Evolutionary conservation across 2,888 invertebrate species (phyloP), one percentile per base, ranked within the genome.

Genomic region (Chymomyza procnemis): DNA sequence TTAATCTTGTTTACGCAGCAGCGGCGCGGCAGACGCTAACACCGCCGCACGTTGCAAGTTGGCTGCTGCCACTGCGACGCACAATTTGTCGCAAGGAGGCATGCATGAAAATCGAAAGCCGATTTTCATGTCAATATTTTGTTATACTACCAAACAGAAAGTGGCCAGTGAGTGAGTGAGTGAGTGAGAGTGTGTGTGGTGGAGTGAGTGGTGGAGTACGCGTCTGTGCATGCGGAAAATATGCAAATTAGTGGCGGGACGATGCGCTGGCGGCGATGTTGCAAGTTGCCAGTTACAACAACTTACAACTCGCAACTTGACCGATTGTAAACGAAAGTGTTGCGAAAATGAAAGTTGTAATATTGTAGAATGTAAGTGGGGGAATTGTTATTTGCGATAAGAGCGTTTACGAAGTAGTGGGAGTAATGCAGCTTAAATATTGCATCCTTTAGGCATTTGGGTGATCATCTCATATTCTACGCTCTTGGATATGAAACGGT

Each of bases 61-160:
- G 50, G 5, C 18, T 61, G 5, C 18, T 41, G n/a, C 41, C 3
- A 22, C 60, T 18, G 54, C 64, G 58, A 74, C 76, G 82, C 78
- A 76, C 85, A 83, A 83, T 83, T 83, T 85, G 83, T 84, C 82
- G 80, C 79, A 73, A 64, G n/a, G n/a, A 41, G 67, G 14, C 65
- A 67, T 66, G 65, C 69, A 73, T 79, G 79, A 75, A 84, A 83
- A 83, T 85, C 83, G 83, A 83, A 83, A 85, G 86, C 84, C 84
- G 83, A 83, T 83, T 83, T 85, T 83, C 84, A 78, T 83, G 84
- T 85, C 84, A 80, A 83, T 85, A 85, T 85, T 83, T 79, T 80
- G 83, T 84, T 79, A 41, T 41, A 41, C 34, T 72, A 78, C 83
- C 80, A 80, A 85, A 80, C 72, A 79, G 69, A 68, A 21, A 18